Conservation (phyloP, 2,888 invertebrate genomes). For the Pollenia angustigena region DNA sequence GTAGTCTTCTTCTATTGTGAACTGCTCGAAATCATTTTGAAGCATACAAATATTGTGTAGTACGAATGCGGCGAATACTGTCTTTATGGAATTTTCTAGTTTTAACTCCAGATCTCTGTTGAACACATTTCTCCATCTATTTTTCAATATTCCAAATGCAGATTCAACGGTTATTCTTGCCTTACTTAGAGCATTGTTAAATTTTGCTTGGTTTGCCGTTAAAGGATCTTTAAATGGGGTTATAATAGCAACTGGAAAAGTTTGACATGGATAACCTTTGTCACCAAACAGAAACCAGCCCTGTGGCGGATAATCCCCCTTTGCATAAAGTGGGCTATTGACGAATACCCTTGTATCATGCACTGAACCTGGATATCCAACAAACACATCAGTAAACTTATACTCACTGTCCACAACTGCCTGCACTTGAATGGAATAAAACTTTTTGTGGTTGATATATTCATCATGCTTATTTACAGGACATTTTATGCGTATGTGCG, state of each 20-base stretch:
- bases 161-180: constrained; percentile 17
- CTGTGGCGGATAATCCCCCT: neutral
- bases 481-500: constrained; percentile 14
- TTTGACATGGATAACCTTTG: constrained; percentile 45
- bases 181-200: constrained; percentile 23
- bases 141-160: constrained; percentile 41
- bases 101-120: too few species aligned
- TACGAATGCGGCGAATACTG: neutral
- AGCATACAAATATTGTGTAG: constrained; percentile 5
- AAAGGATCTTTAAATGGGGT: constrained; percentile 4
- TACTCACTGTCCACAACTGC: constrained; percentile 21
- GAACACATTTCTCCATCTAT: constrained; percentile 4
- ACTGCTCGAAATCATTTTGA: constrained; percentile 9
- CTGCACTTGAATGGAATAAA: constrained; percentile 34
- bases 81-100: constrained; percentile 17
- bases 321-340: constrained; percentile 42
- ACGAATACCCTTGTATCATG: constrained; percentile 41
- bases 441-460: constrained; percentile 12
- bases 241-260: neutral
- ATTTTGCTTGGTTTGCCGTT: constrained; percentile 7
- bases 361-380: constrained; percentile 32
- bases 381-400: constrained; percentile 27
- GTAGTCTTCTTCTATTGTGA: neutral
- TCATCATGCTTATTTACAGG: neutral
- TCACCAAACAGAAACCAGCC: neutral